Percentiles rank a stretch among this genome's conserved stretches.
Conservation (phyloP, 2,113 vertebrate genomes). For the Melanocharis versteri region DNA sequence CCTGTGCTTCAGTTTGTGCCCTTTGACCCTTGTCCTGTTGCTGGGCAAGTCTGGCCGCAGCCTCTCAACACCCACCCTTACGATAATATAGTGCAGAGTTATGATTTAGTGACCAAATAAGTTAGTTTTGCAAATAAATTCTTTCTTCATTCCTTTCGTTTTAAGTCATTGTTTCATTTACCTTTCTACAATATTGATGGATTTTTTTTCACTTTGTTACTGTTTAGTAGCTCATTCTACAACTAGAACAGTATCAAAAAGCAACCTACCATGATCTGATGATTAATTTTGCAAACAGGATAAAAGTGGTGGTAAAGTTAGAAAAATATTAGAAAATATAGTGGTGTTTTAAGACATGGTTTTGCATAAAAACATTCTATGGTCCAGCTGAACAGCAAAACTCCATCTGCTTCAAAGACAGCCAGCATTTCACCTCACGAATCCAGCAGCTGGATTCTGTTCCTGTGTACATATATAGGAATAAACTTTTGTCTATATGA, state of each 20-base stretch:
- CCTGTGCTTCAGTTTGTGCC: not conserved
- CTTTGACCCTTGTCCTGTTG: not conserved
- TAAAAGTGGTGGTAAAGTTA: not conserved
- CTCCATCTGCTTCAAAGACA: not conserved
- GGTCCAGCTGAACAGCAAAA: not conserved
- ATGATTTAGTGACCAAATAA: not conserved
- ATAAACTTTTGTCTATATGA: conserved; percentile 55
- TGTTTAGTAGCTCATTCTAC: not conserved
- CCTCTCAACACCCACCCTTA: not conserved
- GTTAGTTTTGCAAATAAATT: not conserved
- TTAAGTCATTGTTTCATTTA: not conserved
- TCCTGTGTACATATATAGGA: conserved; percentile 56
- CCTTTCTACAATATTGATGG: not conserved
- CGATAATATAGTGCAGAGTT: not conserved
- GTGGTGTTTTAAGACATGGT: not conserved
- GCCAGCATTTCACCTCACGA: conserved; percentile 43
- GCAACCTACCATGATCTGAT: not conserved
- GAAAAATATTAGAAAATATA: not conserved
- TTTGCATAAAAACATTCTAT: not conserved
- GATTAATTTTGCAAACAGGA: not conserved
- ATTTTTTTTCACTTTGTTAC: not conserved
- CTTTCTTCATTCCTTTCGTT: not conserved
- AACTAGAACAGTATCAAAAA: not conserved
- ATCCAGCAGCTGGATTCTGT: conserved; percentile 47
- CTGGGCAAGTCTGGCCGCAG: not conserved